Evolutionary conservation across 2,888 invertebrate genomes (phyloP), one percentile per base, ranked within the genome.

Genomic region (Micropterix aruncella): DNA sequence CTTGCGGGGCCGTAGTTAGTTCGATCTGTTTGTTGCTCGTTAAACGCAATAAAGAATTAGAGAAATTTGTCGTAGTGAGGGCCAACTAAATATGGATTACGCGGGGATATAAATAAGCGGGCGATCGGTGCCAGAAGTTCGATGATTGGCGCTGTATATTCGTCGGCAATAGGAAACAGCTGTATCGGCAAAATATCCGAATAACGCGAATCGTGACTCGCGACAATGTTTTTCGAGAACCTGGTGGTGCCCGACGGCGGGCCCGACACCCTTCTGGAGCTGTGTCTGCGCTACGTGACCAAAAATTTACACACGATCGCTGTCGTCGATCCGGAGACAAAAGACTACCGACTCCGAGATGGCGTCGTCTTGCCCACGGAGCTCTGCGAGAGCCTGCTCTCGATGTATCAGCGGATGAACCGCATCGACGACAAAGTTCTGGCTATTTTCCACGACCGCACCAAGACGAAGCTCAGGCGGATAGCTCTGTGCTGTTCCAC

Each of bases 401-500:
- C 74, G 45, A 62, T 70, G 36, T 75, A 74, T 49, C 77, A 79
- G 51, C 68, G 61, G 48, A 64, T 60, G 43, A 62, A 70, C 41
- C 69, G 73, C 18, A 60, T 83, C 14, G 77, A 80, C 55, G 80
- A 86, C 53, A 72, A 70, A 51, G 79, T 87, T 55, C 75, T 86
- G 9, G 73, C 77, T 52, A 67, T 88, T 52, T 88, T 89, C 58
- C 66, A 74, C 50, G 80, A 87, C 58, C 70, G 70, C n/a, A 58
- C 61, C 37, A 70, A 74, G 18, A 85, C 87, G 9, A 74, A 80
- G 44, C 63, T 91, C 40, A 77, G 79, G 54, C 67, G 75, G 46
- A 77, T 90, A 9, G 75, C 74, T 55, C 66, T 92, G 51, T 70
- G 80, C 43, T 80, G 84, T 57, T 79, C 84, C 17, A 72, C 74